Evolutionary conservation across 2,888 invertebrate genomes (phyloP), one percentile per base, ranked within the genome.

Genomic region (Eristalis intricaria): DNA sequence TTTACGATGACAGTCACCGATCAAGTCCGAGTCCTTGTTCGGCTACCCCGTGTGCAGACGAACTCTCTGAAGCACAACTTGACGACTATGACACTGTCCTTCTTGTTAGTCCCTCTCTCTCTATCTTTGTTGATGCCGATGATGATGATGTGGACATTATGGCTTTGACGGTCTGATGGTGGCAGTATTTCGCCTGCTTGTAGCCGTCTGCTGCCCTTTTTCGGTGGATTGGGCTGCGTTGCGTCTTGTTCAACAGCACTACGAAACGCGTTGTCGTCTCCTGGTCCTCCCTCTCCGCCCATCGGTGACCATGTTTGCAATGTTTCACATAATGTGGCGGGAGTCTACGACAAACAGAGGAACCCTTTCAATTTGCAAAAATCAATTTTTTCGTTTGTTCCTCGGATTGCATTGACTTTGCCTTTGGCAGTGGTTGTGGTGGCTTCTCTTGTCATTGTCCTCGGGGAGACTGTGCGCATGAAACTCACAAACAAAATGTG

Each of bases 131-230:
- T 60, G 65, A 43, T 22, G 11, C 29, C 26, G n/a, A 56, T 15
- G 58, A 58, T 77, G 86, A 73, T 82, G 70, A 77, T 86, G 78
- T 82, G 78, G 86, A 82, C 86, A 75, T 83, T 83, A 83, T 83
- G 78, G 86, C 86, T 83, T 78, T 83, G 82, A 82, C 83, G 83
- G 82, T 82, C 64, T 82, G 82, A 35, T 80, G 65, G 80, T 71
- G 69, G 75, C 68, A 40, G 76, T 60, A 29, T 61, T 64, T 82
- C 65, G 40, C 69, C 65, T 64, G 58, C 29, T 61, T 78, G 50
- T 43, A 76, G 61, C 56, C 63, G 80, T 80, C 76, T 81, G 84
- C 38, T 80, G 68, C 68, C 26, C 19, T 77, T 81, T 81, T 66
- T 32, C 8, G 10, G 81, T 58, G 76, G 69, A 78, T 74, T 83